Evolutionary conservation across 2,888 invertebrate species (phyloP).

Genomic region (Ryuthela nishihirai): DNA sequence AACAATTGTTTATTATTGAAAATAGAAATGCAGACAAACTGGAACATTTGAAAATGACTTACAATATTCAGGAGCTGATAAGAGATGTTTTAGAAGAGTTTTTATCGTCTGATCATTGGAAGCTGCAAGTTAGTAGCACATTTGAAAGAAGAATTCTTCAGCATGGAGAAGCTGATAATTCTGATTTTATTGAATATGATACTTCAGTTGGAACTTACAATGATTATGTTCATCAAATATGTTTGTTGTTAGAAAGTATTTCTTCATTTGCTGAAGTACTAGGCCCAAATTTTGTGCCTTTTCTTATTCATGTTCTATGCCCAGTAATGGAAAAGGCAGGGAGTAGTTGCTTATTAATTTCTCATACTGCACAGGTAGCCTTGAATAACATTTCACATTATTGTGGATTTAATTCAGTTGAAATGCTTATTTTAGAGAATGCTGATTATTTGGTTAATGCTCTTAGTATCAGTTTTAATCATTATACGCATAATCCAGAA

Average conservation of each 20-base stretch:
- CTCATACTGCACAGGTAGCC: conserved; percentile 11
- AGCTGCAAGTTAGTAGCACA: background rate
- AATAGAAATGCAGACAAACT: too few species aligned
- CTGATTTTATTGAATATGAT: background rate
- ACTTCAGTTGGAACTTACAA: background rate
- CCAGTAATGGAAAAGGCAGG: conserved; percentile 23
- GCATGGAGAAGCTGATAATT: background rate
- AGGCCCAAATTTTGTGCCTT: background rate
- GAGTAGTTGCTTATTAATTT: conserved; percentile 8
- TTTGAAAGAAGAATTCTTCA: background rate
- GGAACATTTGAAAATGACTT: background rate
- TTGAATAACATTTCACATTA: conserved; percentile 8
- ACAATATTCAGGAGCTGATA: background rate
- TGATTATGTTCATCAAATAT: conserved; percentile 7
- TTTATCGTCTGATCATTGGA: conserved; percentile 2
- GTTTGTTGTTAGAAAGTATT: conserved; percentile 16
- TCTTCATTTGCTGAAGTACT: conserved; percentile 14
- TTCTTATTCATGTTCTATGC: conserved; percentile 8
- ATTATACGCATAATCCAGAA: conserved; percentile 17
- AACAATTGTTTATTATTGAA: too few species aligned
- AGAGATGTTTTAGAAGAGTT: conserved; percentile 13
- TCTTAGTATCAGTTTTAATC: conserved; percentile 15
- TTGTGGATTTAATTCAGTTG: conserved; percentile 10
- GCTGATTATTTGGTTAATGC: conserved; percentile 23
- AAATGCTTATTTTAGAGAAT: conserved; percentile 20